These are phyloP conservation scores for Erythrolamprus reginae DNA, from an alignment of 2,113 vertebrate species.

Conservation along the genomic window DNA sequence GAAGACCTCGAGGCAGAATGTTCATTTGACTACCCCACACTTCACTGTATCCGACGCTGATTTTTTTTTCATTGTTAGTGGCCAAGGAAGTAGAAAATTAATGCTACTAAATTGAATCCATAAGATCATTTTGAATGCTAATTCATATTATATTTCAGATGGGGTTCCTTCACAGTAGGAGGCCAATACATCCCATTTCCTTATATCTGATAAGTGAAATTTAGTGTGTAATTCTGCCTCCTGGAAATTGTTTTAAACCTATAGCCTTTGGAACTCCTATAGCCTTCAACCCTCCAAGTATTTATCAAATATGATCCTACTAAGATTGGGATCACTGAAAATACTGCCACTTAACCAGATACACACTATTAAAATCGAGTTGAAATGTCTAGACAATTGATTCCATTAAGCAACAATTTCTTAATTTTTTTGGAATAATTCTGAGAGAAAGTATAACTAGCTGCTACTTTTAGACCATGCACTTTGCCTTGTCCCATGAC, in stretches of 20 bases:
- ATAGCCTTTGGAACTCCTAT: background rate
- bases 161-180: background rate
- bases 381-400: background rate
- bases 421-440: background rate
- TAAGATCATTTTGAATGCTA: background rate
- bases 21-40: background rate
- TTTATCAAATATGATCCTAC: background rate
- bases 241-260: background rate
- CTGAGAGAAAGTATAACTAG: constrained; percentile 12
- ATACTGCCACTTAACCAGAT: background rate
- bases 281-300: background rate
- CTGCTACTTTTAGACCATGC: constrained; percentile 6
- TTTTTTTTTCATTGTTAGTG: background rate
- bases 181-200: background rate
- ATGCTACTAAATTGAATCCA: background rate
- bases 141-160: background rate
- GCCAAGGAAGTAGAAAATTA: background rate
- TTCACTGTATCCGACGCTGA: background rate
- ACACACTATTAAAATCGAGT: background rate
- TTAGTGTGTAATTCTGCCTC: background rate
- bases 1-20: background rate
- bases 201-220: background rate
- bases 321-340: background rate
- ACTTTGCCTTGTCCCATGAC: background rate
- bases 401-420: constrained; percentile 6